phyloP scores from a whole-genome alignment of 2,113 vertebrate species.

The Peromyscus leucopus region DNA sequence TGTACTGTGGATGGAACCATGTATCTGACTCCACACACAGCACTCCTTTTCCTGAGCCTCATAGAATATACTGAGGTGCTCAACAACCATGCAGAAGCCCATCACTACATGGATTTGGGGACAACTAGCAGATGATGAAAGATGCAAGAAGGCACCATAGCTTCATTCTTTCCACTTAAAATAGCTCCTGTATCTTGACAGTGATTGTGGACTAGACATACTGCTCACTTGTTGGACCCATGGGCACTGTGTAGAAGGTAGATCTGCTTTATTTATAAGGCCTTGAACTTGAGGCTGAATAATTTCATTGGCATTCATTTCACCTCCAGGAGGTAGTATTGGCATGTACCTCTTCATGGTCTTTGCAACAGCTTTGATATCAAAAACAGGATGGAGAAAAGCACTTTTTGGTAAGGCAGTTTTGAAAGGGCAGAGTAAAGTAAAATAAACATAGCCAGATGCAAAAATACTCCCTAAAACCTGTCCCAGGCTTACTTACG shows the following conservation, averaged over 20 bases:
- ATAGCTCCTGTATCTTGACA: neutral
- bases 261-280: neutral
- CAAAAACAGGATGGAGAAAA: neutral
- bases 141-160: neutral
- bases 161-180: neutral
- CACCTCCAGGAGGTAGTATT: neutral
- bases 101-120: neutral
- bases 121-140: neutral
- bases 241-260: neutral
- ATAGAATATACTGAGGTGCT: neutral
- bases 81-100: neutral
- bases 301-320: neutral
- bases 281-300: neutral
- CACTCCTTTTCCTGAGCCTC: neutral
- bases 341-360: neutral
- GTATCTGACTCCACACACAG: neutral
- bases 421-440: neutral
- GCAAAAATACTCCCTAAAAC: too few species aligned
- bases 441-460: neutral
- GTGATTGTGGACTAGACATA: neutral
- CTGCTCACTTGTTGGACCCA: neutral
- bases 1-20: fast-evolving
- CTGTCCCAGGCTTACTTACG: neutral
- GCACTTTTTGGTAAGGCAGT: neutral
- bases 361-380: neutral